These are phyloP conservation scores for Sebastes hubbsi DNA, from an alignment of 2,797 vertebrate genomes.

Conservation along the genomic window DNA sequence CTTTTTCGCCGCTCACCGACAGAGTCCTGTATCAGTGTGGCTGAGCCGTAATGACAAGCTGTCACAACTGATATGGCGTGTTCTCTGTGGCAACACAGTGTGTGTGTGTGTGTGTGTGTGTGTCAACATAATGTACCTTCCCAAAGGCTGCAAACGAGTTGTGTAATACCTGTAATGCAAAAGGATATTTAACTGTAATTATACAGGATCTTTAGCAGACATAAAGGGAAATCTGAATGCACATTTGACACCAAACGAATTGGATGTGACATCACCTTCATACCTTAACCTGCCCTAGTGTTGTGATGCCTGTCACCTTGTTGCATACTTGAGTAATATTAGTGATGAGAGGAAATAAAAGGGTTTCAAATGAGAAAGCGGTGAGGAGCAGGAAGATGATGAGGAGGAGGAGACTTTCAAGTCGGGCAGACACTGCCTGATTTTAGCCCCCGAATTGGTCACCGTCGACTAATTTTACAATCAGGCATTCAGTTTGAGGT, in stretches of 20 bases:
- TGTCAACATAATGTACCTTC: not conserved
- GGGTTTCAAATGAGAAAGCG: not conserved
- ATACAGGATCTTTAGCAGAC: not conserved
- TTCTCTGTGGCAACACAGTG: not conserved
- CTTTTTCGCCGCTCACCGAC: slow-evolving; percentile 12
- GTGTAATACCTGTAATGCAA: slow-evolving; percentile 27
- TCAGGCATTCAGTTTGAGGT: not conserved
- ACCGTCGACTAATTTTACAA: not conserved
- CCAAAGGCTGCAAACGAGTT: not conserved
- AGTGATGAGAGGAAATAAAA: not conserved
- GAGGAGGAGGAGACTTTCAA: not conserved
- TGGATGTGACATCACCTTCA: not conserved
- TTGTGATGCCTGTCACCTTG: not conserved
- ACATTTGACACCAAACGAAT: not conserved
- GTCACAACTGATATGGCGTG: slow-evolving; percentile 32
- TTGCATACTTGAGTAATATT: not conserved
- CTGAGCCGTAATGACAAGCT: slow-evolving; percentile 49
- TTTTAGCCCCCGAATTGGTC: not conserved
- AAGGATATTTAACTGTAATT: slow-evolving; percentile 7
- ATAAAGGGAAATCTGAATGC: not conserved
- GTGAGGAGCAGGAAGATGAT: not conserved
- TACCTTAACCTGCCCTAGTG: not conserved
- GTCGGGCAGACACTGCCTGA: not conserved
- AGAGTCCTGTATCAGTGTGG: slow-evolving; percentile 10
- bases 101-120: not conserved